These are phyloP conservation scores for Oncorhynchus tshawytscha DNA, from an alignment of 2,113 vertebrate species.

Conservation along the genomic window DNA sequence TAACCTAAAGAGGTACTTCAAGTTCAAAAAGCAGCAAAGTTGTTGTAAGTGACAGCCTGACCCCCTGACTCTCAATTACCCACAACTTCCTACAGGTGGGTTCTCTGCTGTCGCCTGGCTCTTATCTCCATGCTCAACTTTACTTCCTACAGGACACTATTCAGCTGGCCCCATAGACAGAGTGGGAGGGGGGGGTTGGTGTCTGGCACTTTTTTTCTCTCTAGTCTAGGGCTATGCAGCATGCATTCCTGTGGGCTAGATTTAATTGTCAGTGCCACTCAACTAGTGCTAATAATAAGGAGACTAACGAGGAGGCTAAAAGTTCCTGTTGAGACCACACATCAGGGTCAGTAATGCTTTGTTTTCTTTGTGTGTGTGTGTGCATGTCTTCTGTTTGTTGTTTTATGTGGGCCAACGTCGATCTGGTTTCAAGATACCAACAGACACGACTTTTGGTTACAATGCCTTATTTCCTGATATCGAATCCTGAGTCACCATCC, in stretches of 20 bases:
- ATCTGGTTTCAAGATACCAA: background rate
- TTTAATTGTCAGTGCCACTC: background rate
- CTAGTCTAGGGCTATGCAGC: background rate
- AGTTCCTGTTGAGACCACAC: background rate
- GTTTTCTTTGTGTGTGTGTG: background rate
- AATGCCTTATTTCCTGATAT: background rate
- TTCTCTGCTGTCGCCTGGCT: background rate
- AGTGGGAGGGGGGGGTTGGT: slow-evolving; percentile 2
- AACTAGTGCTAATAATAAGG: background rate
- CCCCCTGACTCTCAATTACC: background rate
- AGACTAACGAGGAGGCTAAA: background rate
- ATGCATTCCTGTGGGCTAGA: background rate
- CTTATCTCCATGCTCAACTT: background rate
- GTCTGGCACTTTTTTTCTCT: background rate
- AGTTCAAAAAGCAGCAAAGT: too few species aligned
- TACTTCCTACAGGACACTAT: background rate
- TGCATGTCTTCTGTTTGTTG: slow-evolving; percentile 4
- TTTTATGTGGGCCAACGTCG: background rate
- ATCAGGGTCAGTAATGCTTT: background rate
- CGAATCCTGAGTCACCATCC: background rate
- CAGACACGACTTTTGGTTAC: background rate
- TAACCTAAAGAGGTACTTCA: too few species aligned
- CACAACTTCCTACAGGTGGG: background rate
- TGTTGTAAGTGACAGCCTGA: too few species aligned
- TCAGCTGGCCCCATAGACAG: slow-evolving; percentile 3